Conservation (phyloP, 2,113 vertebrate species). For the Perccottus glenii region DNA sequence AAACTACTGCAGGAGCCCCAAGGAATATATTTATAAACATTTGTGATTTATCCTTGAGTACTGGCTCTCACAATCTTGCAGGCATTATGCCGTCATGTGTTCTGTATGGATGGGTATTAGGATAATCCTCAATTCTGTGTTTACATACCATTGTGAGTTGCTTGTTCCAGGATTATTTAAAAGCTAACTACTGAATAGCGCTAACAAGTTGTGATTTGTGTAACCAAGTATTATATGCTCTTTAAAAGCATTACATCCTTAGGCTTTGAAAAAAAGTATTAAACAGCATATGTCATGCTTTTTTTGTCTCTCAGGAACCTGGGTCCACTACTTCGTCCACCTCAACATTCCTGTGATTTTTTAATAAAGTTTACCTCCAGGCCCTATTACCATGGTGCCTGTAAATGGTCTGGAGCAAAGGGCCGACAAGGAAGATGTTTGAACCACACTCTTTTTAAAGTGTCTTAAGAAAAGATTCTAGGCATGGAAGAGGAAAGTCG, state of each 20-base stretch:
- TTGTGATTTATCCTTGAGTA: background rate
- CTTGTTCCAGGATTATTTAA: conserved; percentile 30
- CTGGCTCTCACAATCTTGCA: conserved; percentile 19
- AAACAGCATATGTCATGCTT: background rate
- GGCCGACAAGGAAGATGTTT: conserved; percentile 43
- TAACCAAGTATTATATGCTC: background rate
- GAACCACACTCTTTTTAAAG: conserved; percentile 17
- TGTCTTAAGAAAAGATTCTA: conserved; percentile 1
- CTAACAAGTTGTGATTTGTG: conserved; percentile 12
- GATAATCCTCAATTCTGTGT: conserved; percentile 57
- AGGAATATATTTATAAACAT: background rate
- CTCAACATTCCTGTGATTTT: conserved; percentile 3
- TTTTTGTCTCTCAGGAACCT: conserved; percentile 27
- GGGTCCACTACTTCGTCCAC: background rate
- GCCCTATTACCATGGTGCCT: conserved; percentile 35
- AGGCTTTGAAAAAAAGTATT: background rate
- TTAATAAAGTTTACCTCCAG: conserved; percentile 28
- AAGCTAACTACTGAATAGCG: conserved; percentile 20
- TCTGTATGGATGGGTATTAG: conserved; percentile 51
- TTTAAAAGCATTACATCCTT: background rate
- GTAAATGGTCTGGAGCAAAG: conserved; percentile 7
- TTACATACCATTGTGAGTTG: conserved; percentile 41
- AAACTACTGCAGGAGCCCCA: background rate
- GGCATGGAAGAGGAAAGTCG: conserved; percentile 60
- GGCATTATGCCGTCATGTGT: conserved; percentile 66